Evolutionary conservation across 2,113 vertebrate species (phyloP).

Genomic region (Trichechus manatus): DNA sequence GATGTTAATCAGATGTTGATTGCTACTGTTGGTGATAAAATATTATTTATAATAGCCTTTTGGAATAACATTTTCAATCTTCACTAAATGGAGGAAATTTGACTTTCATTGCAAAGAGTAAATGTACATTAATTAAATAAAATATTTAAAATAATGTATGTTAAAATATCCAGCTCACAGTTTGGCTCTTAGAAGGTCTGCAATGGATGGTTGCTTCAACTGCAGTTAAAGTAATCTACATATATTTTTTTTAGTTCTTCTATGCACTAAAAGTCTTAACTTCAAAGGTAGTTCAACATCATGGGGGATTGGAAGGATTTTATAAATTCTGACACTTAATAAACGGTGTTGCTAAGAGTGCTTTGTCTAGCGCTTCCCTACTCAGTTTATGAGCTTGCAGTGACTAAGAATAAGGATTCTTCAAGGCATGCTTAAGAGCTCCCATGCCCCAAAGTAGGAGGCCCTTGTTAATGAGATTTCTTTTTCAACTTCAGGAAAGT

Average conservation of each 20-base stretch:
- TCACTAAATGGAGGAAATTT: neutral
- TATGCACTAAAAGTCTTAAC: conserved; percentile 26
- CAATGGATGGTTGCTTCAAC: neutral
- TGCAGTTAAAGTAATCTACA: neutral
- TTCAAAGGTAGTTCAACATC: conserved; percentile 56
- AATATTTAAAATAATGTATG: neutral
- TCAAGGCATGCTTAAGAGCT: conserved; percentile 29
- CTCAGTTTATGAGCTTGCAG: conserved; percentile 50
- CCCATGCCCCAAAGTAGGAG: neutral
- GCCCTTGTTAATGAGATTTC: conserved; percentile 53
- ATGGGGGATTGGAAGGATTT: neutral
- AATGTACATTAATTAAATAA: neutral
- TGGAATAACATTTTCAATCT: neutral
- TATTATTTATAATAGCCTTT: neutral
- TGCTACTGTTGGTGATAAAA: conserved; percentile 4
- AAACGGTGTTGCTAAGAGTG: neutral
- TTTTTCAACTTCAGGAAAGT: conserved; percentile 68
- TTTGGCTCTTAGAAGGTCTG: neutral
- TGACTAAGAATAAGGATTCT: conserved; percentile 44
- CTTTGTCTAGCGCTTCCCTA: conserved; percentile 19
- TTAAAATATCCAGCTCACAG: neutral
- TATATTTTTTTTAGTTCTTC: neutral
- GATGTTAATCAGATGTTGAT: neutral
- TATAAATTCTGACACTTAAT: conserved; percentile 56
- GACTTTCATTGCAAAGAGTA: neutral